Evolutionary conservation across 2,797 vertebrate species (phyloP).

Genomic region (Neopelma chrysocephalum): DNA sequence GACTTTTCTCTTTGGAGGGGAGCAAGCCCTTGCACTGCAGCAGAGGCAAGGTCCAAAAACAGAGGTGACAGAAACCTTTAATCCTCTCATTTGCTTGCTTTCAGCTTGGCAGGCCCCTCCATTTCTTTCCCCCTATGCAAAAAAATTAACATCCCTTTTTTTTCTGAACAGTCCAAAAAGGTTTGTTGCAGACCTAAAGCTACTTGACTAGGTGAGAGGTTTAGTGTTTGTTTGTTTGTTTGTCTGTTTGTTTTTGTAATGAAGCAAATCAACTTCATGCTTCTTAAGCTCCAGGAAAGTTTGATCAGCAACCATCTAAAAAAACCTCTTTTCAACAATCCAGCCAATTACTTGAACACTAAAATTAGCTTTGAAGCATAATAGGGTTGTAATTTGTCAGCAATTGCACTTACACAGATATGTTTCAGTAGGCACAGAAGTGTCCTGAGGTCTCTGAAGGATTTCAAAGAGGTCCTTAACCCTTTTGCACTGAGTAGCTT

Average conservation of each 20-base stretch:
- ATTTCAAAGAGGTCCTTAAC: neutral
- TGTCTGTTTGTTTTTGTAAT: neutral
- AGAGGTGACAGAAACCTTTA: neutral
- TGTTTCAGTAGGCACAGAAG: neutral
- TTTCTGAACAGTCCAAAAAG: neutral
- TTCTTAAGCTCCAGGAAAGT: neutral
- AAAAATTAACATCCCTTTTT: neutral
- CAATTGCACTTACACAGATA: neutral
- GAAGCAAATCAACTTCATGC: neutral
- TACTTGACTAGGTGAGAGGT: neutral
- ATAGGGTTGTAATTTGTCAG: neutral
- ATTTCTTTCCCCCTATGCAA: neutral
- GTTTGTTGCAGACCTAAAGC: neutral
- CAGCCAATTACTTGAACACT: neutral
- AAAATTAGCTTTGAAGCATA: neutral
- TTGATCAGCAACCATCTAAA: neutral
- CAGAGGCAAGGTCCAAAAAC: neutral
- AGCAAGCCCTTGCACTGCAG: neutral
- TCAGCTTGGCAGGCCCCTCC: neutral
- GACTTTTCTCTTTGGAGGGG: neutral
- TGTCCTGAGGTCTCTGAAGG: neutral
- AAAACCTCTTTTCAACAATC: neutral
- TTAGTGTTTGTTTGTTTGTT: neutral
- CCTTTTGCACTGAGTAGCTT: neutral
- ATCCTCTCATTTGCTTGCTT: neutral